Evolutionary conservation across 2,113 vertebrate species (phyloP).

Genomic region (Xyliphius kryptos): DNA sequence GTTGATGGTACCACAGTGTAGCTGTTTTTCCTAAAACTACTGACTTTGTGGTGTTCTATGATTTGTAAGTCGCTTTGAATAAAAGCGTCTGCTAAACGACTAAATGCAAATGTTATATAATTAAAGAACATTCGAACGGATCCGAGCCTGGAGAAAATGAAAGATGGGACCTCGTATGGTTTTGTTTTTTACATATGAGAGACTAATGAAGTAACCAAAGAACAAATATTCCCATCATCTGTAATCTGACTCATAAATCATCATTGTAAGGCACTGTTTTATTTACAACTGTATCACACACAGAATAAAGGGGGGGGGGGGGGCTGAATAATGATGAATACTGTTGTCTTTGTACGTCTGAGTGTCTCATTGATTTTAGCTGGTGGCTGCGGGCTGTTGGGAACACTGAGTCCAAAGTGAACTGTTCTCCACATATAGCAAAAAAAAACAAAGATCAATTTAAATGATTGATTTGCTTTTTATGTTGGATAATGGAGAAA

Average conservation of each 20-base stretch:
- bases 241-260: constrained; percentile 48
- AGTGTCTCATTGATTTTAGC: constrained; percentile 57
- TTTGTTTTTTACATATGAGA: not conserved
- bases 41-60: too few relatives aligned
- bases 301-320: constrained; percentile 48
- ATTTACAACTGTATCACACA: constrained; percentile 45
- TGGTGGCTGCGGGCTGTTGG: constrained; percentile 42
- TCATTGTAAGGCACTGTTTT: constrained; percentile 28
- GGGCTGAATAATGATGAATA: constrained; percentile 49
- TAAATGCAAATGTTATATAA: too few relatives aligned
- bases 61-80: too few relatives aligned
- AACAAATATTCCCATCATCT: constrained; percentile 18
- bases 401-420: constrained; percentile 46
- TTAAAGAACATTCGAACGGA: not conserved
- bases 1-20: too few relatives aligned
- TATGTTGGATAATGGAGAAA: constrained; percentile 53
- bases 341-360: constrained; percentile 53
- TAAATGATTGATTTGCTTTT: constrained; percentile 60
- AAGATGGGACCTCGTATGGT: too few relatives aligned
- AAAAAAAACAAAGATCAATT: constrained; percentile 55
- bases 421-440: constrained; percentile 43
- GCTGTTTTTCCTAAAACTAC: too few relatives aligned
- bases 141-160: not conserved
- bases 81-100: too few relatives aligned
- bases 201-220: not conserved